Conservation (phyloP, 2,797 vertebrate species). For the Ptychobarbus kaznakovi region DNA sequence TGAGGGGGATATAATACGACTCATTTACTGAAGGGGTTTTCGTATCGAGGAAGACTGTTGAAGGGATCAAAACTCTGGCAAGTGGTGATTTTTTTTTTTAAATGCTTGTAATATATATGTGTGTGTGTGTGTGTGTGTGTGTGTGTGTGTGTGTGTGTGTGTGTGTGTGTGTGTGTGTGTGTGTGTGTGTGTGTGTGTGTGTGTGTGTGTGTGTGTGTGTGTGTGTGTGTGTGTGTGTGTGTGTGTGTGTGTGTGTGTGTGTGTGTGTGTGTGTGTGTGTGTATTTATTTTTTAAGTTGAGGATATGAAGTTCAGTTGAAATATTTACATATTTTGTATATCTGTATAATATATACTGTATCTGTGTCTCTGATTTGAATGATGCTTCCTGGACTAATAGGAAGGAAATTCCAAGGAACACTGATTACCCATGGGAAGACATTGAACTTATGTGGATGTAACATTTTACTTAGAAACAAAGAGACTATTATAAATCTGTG, state of each 20-base stretch:
- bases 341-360: background rate
- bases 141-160: too few species aligned
- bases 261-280: too few species aligned
- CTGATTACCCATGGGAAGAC: conserved; percentile 19
- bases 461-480: conserved; percentile 24
- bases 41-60: background rate
- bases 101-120: background rate
- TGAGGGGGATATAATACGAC: background rate
- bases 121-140: background rate
- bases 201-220: too few species aligned
- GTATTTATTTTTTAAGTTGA: background rate
- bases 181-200: too few species aligned
- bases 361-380: background rate
- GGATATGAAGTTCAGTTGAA: background rate
- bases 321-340: background rate
- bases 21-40: conserved; percentile 17
- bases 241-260: too few species aligned
- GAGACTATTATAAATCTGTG: conserved; percentile 43
- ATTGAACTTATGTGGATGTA: conserved; percentile 31
- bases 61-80: conserved; percentile 49
- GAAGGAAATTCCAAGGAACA: conserved; percentile 22
- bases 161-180: too few species aligned
- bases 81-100: conserved; percentile 10
- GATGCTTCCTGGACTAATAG: conserved; percentile 13
- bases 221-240: too few species aligned